A percentile compares a stretch with the other conserved stretches of the same genome.
These are phyloP conservation scores for Glaucidium brasilianum DNA, from an alignment of 2,113 vertebrate species.

Conservation along the genomic window DNA sequence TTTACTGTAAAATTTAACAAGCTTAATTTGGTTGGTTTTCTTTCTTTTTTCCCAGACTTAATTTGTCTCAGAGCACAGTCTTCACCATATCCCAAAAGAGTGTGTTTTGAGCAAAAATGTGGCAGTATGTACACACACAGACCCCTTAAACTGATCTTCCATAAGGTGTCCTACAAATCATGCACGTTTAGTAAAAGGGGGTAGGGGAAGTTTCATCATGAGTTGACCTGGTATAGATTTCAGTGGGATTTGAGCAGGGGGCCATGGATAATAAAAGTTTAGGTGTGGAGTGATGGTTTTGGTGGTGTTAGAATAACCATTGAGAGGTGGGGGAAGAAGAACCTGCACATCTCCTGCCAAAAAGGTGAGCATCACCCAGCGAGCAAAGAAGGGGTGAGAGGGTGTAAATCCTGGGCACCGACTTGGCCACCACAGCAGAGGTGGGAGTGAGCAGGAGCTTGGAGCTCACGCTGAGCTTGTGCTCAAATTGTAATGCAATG, in stretches of 20 bases:
- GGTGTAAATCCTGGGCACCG: neutral
- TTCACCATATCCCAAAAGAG: neutral
- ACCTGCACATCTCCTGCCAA: neutral
- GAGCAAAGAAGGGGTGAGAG: neutral
- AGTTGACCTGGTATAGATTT: neutral
- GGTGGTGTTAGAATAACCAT: neutral
- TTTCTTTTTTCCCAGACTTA: neutral
- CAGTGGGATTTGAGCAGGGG: neutral
- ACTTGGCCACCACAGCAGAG: neutral
- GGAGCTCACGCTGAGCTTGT: neutral
- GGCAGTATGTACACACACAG: neutral
- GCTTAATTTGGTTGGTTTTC: conserved; percentile 27
- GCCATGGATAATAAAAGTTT: neutral
- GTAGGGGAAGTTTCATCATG: neutral
- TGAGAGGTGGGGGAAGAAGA: neutral
- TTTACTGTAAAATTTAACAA: conserved; percentile 19
- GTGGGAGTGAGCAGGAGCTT: neutral
- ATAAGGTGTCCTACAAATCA: neutral
- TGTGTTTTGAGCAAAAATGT: neutral
- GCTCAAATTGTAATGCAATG: neutral
- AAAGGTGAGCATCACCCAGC: neutral
- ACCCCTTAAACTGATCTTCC: neutral
- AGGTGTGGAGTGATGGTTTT: neutral
- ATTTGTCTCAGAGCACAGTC: neutral
- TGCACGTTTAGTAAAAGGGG: neutral